These are phyloP conservation scores for Sclerodermus sp. DNA, from an alignment of 2,888 invertebrate genomes.

Conservation along the genomic window DNA sequence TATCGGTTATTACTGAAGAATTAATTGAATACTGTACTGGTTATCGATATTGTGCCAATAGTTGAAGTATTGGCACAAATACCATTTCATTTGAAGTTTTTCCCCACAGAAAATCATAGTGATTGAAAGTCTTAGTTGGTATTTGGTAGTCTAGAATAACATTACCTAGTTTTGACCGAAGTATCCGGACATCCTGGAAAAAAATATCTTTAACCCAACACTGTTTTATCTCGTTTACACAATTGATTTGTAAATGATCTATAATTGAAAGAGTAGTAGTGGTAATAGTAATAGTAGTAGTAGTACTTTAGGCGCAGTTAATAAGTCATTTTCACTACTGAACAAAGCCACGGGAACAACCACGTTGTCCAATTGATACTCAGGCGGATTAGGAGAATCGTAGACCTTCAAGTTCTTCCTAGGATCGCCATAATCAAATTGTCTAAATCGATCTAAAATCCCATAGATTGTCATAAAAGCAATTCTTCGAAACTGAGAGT, in stretches of 20 bases:
- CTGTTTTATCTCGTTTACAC: not conserved
- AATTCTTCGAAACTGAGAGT: too few relatives aligned
- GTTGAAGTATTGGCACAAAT: conserved; percentile 37
- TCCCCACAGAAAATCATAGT: conserved; percentile 53
- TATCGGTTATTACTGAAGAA: too few relatives aligned
- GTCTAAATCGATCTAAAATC: conserved; percentile 40
- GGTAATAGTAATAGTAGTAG: too few relatives aligned
- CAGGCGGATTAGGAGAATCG: conserved; percentile 42
- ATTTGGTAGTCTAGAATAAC: conserved; percentile 39
- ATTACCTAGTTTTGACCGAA: conserved; percentile 32
- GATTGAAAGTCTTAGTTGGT: conserved; percentile 37
- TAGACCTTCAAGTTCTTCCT: conserved; percentile 42
- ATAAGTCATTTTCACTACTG: conserved; percentile 44
- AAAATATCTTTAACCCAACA: not conserved
- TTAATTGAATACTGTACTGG: too few relatives aligned
- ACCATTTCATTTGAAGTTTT: conserved; percentile 37
- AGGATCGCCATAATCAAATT: conserved; percentile 42
- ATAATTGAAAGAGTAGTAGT: too few relatives aligned
- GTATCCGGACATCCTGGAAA: conserved; percentile 37
- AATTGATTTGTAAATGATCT: too few relatives aligned
- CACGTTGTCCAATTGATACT: conserved; percentile 43
- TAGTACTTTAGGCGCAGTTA: conserved; percentile 42
- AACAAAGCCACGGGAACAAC: conserved; percentile 46
- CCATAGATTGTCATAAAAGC: too few relatives aligned
- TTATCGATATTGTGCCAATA: conserved; percentile 23